Conservation (phyloP, 2,113 vertebrate species). For the Aspiorhynchus laticeps region DNA sequence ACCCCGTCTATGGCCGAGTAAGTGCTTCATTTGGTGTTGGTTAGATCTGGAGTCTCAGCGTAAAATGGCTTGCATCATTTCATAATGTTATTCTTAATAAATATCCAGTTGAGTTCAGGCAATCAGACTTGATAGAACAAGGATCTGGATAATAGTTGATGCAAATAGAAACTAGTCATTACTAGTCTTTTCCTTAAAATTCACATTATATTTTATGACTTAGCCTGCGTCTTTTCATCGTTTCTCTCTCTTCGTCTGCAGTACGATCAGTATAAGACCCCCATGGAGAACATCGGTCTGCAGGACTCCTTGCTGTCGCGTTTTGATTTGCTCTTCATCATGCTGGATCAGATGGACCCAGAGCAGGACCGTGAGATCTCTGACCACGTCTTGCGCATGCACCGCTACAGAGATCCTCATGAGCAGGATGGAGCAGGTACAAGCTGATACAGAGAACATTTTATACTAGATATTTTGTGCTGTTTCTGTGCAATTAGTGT, state of each 20-base stretch:
- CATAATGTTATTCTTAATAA: neutral
- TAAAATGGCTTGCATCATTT: neutral
- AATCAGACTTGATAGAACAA: neutral
- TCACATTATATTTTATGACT: neutral
- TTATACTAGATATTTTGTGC: too few species aligned
- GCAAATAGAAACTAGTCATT: neutral
- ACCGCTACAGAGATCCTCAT: slow-evolving; percentile 88
- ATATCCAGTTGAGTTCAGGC: neutral
- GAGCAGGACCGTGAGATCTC: slow-evolving; percentile 95
- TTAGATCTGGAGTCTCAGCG: neutral
- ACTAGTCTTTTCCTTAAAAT: neutral
- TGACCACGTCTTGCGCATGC: slow-evolving; percentile 94
- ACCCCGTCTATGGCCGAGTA: slow-evolving; percentile 94
- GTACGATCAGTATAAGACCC: slow-evolving; percentile 98
- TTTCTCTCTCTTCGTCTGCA: slow-evolving; percentile 58
- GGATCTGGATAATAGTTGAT: neutral
- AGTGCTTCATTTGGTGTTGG: slow-evolving; percentile 57
- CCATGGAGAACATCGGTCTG: slow-evolving; percentile 98
- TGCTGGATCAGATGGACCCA: slow-evolving; percentile 95
- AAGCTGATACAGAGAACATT: too few species aligned
- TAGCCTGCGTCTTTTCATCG: neutral
- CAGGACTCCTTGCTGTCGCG: slow-evolving; percentile 96
- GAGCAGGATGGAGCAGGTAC: slow-evolving; percentile 94
- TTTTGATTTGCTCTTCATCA: slow-evolving; percentile 96
- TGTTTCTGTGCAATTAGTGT: too few species aligned